Evolutionary conservation across 2,797 vertebrate species (phyloP), one percentile per base, ranked within the genome.

Genomic region (Diplodus sargus): DNA sequence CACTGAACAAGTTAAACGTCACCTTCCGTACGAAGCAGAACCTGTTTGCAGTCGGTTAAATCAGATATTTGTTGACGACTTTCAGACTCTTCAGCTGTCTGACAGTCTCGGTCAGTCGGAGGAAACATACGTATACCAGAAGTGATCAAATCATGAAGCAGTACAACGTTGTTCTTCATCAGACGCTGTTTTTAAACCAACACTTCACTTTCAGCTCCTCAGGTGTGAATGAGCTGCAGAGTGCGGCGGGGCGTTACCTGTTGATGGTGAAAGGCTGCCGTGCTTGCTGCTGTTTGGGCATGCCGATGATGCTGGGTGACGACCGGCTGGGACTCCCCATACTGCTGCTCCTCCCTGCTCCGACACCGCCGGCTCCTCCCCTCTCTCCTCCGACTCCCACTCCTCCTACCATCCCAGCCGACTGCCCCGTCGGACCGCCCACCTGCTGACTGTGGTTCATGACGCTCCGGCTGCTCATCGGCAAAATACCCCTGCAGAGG

Each of bases 291-390:
- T 98, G 98, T 93, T 99, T 99, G 96, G 98, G 98, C 98, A 99
- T 99, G 91, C 98, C 98, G 93, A 99, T 99, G 96, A 99, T 98
- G 96, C 97, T 98, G 62, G 98, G 98, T 42, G 98, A 99, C 92
- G 97, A 97, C 91, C 97, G 95, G 95, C 96, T 99, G 79, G 98
- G 98, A 93, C 98, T 99, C 89, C 97, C 98, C 96, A 99, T 97
- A 88, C 97, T 96, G 94, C 96, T 97, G 94, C 97, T 97, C 83
- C 92, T 81, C 2, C 90, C 90, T 3, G 87, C 89, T 18, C 88
- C 85, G 0, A 74, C 78, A 0, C 84, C 83, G 0, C 68, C 22
- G 6, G 39, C 66, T 0, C 76, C 85, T 12, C 87, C 89, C 28
- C 92, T 49, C 59, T 87, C 85, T 93, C 96, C 97, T 93, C 94